Conservation (phyloP, 2,113 vertebrate species). For the Halcyon malimbica region DNA sequence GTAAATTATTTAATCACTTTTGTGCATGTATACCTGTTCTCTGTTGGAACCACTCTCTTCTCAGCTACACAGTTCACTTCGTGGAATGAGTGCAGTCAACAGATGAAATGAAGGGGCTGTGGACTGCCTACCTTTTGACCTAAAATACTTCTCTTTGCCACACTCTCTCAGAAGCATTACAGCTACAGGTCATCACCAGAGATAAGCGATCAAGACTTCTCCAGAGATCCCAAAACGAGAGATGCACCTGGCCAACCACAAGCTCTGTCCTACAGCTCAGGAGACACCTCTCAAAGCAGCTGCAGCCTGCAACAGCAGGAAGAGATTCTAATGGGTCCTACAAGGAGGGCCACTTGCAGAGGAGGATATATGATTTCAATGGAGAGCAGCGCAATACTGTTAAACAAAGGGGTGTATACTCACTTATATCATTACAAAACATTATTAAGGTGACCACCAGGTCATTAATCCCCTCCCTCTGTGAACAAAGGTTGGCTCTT, state of each 20-base stretch:
- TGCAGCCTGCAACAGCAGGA: neutral
- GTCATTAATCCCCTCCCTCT: neutral
- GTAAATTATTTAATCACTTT: neutral
- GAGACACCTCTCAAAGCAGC: neutral
- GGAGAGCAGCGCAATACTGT: neutral
- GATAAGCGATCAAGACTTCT: neutral
- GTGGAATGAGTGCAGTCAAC: accelerated
- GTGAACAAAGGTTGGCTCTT: neutral
- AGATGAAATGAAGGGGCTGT: neutral
- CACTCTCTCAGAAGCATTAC: neutral
- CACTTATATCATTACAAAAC: neutral
- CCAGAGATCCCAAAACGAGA: neutral
- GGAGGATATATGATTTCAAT: accelerated
- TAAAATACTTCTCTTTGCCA: neutral
- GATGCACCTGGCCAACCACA: neutral
- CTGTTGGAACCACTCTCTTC: neutral
- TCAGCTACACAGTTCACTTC: neutral
- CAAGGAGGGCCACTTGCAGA: neutral
- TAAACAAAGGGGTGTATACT: neutral
- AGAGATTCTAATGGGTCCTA: neutral
- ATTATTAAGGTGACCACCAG: neutral
- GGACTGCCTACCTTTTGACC: neutral
- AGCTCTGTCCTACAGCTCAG: neutral
- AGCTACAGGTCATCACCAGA: neutral
- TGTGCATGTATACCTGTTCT: neutral